Evolutionary conservation across 1,140 invertebrate genomes (phyloP).

Genomic region (Drosophila eugracilis): DNA sequence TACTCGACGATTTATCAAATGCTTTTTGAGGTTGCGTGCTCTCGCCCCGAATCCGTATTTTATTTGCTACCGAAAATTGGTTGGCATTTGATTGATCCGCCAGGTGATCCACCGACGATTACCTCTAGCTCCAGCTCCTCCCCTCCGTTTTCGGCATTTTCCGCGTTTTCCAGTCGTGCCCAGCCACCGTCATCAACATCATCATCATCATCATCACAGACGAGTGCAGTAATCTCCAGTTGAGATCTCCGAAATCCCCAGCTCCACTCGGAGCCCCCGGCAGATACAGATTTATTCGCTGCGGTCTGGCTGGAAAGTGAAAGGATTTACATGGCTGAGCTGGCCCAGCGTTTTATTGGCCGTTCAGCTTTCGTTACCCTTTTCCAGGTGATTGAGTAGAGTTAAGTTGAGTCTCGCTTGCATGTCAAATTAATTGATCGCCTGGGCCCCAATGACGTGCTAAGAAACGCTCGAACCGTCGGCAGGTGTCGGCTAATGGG

Average conservation of each 20-base stretch:
- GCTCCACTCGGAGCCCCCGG: constrained; percentile 19
- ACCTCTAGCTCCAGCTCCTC: not conserved
- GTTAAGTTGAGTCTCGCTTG: constrained; percentile 39
- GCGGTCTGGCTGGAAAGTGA: constrained; percentile 57
- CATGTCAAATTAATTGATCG: constrained; percentile 80
- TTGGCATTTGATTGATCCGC: constrained; percentile 65
- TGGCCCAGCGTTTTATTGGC: constrained; percentile 39
- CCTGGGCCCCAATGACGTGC: constrained; percentile 38
- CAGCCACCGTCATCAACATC: constrained; percentile 31
- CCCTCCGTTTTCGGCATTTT: constrained; percentile 15
- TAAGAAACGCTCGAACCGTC: constrained; percentile 29
- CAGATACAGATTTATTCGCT: constrained; percentile 67
- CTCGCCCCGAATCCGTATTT: constrained; percentile 35
- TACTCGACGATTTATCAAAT: constrained; percentile 44
- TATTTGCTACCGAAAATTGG: constrained; percentile 50
- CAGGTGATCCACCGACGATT: constrained; percentile 34
- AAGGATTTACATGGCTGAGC: constrained; percentile 57
- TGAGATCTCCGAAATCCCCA: constrained; percentile 34
- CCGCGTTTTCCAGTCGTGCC: constrained; percentile 16
- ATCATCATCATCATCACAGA: constrained; percentile 7
- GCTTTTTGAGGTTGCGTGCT: constrained; percentile 30
- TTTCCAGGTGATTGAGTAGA: constrained; percentile 21
- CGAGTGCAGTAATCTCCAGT: constrained; percentile 40
- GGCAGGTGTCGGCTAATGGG: constrained; percentile 60
- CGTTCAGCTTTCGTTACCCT: constrained; percentile 54